A percentile compares a stretch with the other conserved stretches of the same genome.
Conservation (phyloP, 2,797 vertebrate species). For the Enteromius anoplus region DNA sequence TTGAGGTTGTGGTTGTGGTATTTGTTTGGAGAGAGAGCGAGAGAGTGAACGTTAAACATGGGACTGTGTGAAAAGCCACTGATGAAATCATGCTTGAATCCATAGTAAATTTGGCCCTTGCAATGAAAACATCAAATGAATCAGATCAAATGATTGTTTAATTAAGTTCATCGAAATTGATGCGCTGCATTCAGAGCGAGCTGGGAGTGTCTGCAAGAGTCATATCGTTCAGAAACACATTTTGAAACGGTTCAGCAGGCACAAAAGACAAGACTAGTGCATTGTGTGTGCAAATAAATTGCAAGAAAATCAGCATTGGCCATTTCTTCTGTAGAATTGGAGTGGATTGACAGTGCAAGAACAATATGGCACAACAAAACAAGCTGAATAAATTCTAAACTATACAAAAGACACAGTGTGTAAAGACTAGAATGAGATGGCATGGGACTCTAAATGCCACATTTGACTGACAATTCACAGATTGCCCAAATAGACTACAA, state of each 20-base stretch:
- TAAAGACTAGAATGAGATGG: not conserved
- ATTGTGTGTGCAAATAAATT: constrained; percentile 23
- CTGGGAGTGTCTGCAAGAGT: not conserved
- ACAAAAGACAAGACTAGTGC: constrained; percentile 19
- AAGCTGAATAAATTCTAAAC: not conserved
- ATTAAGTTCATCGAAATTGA: constrained; percentile 31
- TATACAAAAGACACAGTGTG: constrained; percentile 1
- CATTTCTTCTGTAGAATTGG: not conserved
- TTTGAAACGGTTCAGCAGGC: not conserved
- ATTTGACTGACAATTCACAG: constrained; percentile 1
- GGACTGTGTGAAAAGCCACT: constrained; percentile 12
- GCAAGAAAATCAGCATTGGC: not conserved
- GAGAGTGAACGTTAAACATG: constrained; percentile 64
- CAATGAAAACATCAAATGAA: constrained; percentile 36
- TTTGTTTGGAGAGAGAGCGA: constrained; percentile 49
- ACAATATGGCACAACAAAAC: constrained; percentile 9
- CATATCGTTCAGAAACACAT: constrained; percentile 16
- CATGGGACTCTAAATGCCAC: not conserved
- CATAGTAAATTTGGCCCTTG: constrained; percentile 15
- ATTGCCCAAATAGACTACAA: not conserved
- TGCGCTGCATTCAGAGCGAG: constrained; percentile 8
- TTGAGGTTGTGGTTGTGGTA: constrained; percentile 9
- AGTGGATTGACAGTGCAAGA: constrained; percentile 19
- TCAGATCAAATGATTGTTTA: constrained; percentile 36
- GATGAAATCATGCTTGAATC: constrained; percentile 39